Evolutionary conservation across 2,888 invertebrate genomes (phyloP).

Genomic region (Thumatha senex): DNA sequence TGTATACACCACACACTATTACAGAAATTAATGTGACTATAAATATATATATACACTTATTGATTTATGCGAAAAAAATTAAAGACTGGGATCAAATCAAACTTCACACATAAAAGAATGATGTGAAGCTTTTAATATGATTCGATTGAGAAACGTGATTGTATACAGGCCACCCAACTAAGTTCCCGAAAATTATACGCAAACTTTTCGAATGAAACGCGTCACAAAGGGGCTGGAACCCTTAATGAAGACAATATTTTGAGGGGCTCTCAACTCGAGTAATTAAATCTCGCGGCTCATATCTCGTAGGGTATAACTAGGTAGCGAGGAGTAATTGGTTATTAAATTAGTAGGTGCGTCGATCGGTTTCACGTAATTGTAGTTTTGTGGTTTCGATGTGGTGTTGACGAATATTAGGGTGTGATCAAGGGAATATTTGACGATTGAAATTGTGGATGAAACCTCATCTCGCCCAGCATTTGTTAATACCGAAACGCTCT

Average conservation of each 20-base stretch:
- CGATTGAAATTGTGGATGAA: slow-evolving; percentile 4
- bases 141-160: slow-evolving; percentile 55
- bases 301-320: slow-evolving; percentile 27
- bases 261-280: slow-evolving; percentile 61
- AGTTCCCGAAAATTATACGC: slow-evolving; percentile 68
- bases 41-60: no score
- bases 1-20: no score
- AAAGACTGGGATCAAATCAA: no score
- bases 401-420: slow-evolving; percentile 12
- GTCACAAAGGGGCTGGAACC: slow-evolving; percentile 62
- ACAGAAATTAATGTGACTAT: no score
- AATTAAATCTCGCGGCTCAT: slow-evolving; percentile 71
- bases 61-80: no score
- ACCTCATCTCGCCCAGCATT: no score
- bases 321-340: slow-evolving; percentile 51
- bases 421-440: slow-evolving; percentile 7
- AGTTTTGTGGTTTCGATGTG: slow-evolving; percentile 27
- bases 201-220: slow-evolving; percentile 79
- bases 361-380: slow-evolving; percentile 48
- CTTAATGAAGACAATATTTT: slow-evolving; percentile 80
- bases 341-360: slow-evolving; percentile 58
- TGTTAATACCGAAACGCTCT: no score
- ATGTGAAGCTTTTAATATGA: slow-evolving; percentile 32
- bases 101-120: no score
- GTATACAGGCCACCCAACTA: slow-evolving; percentile 65